These are phyloP conservation scores for Deroptyus accipitrinus DNA, from an alignment of 2,113 vertebrate species.

Conservation along the genomic window DNA sequence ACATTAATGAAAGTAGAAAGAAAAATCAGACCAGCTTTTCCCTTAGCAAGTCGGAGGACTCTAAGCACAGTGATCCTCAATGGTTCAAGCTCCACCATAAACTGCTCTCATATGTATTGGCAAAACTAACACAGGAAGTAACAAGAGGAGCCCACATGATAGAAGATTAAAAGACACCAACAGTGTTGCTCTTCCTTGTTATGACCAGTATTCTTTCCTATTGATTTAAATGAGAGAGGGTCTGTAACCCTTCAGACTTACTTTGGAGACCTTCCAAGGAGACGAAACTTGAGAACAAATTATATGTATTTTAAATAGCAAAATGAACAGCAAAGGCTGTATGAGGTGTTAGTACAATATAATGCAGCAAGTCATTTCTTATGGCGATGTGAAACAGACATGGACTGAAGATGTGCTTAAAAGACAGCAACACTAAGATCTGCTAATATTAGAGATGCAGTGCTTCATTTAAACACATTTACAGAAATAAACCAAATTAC, in stretches of 20 bases:
- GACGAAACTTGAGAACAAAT: neutral
- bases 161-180: neutral
- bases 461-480: neutral
- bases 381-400: neutral
- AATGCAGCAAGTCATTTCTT: neutral
- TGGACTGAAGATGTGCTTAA: neutral
- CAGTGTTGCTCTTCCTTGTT: neutral
- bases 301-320: neutral
- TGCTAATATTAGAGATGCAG: neutral
- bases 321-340: neutral
- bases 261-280: neutral
- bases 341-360: accelerated
- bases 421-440: neutral
- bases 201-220: neutral
- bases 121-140: neutral
- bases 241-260: neutral
- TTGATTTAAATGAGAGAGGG: neutral
- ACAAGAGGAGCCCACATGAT: neutral
- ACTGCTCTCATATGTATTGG: neutral
- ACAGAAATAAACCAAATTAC: neutral
- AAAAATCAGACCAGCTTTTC: neutral
- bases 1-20: neutral
- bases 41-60: neutral
- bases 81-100: neutral
- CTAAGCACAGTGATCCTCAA: neutral